A percentile compares a stretch with the other conserved stretches of the same genome.
Evolutionary conservation across 1,140 invertebrate species (phyloP).

Genomic region (Nixonia krombeini): DNA sequence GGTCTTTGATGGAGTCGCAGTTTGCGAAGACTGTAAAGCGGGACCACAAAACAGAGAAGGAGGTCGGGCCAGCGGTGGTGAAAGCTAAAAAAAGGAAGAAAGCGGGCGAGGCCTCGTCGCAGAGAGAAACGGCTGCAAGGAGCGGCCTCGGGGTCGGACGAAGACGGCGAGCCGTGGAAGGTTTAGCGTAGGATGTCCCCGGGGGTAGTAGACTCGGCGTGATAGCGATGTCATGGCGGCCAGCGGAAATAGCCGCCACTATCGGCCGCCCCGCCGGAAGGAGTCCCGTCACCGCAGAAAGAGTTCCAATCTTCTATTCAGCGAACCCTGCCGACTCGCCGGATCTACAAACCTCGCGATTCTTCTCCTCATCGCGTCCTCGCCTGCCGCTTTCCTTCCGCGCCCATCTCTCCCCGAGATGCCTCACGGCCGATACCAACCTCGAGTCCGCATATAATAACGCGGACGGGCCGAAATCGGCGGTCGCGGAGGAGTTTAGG

Average conservation of each 20-base stretch:
- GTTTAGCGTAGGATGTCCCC: slow-evolving; percentile 45
- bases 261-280: slow-evolving; percentile 68
- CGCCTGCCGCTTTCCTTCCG: slow-evolving; percentile 1
- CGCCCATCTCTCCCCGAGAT: slow-evolving; percentile 26
- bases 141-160: too few species aligned
- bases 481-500: slow-evolving; percentile 46
- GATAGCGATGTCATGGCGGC: slow-evolving; percentile 68
- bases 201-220: slow-evolving; percentile 38
- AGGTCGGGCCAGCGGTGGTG: slow-evolving; percentile 20
- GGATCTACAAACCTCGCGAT: slow-evolving; percentile 14
- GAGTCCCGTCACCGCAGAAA: slow-evolving; percentile 66
- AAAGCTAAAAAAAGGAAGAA: slow-evolving; percentile 34
- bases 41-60: slow-evolving; percentile 7
- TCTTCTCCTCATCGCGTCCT: slow-evolving; percentile 11
- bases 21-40: slow-evolving; percentile 1
- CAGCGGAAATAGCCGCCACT: slow-evolving; percentile 71
- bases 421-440: slow-evolving; percentile 42
- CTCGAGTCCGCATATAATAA: slow-evolving; percentile 50
- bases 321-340: slow-evolving; percentile 39
- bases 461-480: slow-evolving; percentile 53
- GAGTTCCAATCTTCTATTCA: slow-evolving; percentile 72
- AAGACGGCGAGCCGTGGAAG: too few species aligned
- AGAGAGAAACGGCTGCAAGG: slow-evolving; percentile 11
- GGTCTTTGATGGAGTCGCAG: background rate
- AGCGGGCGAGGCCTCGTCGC: too few species aligned